Conservation (phyloP, 1,140 invertebrate genomes). For the Drosophila micromelanica region DNA sequence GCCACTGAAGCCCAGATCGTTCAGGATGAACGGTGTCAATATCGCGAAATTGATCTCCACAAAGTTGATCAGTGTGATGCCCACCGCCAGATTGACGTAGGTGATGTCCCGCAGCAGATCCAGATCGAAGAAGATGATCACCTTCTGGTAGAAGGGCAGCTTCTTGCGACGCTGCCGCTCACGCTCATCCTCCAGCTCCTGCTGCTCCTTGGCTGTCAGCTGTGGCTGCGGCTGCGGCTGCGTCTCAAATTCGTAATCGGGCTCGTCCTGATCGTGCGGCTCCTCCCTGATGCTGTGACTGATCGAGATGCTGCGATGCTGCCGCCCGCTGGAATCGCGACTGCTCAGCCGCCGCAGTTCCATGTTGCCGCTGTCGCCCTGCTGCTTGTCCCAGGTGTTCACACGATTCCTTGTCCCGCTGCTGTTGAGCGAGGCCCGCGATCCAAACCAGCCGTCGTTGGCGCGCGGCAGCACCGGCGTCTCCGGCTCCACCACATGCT, state of each 20-base stretch:
- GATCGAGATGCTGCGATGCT: conserved; percentile 68
- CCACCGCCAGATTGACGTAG: conserved; percentile 88
- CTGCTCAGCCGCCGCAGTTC: conserved; percentile 73
- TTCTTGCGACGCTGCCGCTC: conserved; percentile 68
- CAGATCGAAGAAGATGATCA: conserved; percentile 88
- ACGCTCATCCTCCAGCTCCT: conserved; percentile 68
- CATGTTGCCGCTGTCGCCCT: conserved; percentile 42
- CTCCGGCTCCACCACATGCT: conserved; percentile 86
- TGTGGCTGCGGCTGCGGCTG: neutral
- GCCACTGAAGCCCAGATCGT: conserved; percentile 86
- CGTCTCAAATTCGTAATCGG: conserved; percentile 14
- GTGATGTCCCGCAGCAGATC: conserved; percentile 88
- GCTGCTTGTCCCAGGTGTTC: conserved; percentile 65
- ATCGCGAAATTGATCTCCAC: conserved; percentile 89
- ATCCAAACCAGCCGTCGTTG: conserved; percentile 88
- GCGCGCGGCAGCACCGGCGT: conserved; percentile 87
- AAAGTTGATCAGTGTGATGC: conserved; percentile 88
- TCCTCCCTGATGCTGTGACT: conserved; percentile 79
- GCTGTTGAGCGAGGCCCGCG: conserved; percentile 78
- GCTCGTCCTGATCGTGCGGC: conserved; percentile 14
- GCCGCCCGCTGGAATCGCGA: conserved; percentile 30
- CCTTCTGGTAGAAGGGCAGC: conserved; percentile 85
- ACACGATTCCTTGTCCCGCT: conserved; percentile 63
- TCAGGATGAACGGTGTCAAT: conserved; percentile 88
- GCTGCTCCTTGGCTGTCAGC: conserved; percentile 52